phyloP scores from a whole-genome alignment of 2,888 invertebrate genomes.

The Ischnura elegans region DNA sequence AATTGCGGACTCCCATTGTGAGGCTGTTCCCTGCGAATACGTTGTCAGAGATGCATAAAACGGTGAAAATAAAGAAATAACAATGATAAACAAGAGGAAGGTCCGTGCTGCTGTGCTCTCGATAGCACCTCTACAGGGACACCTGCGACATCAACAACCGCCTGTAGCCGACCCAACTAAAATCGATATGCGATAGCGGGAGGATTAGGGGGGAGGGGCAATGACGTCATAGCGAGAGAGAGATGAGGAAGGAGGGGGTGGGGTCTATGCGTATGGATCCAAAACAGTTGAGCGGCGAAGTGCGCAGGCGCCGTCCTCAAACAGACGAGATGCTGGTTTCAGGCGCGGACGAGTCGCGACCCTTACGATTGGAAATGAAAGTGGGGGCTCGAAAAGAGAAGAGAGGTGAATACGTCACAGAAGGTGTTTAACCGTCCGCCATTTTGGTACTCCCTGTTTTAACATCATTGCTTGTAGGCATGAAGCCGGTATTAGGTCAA shows the following conservation, averaged over 20 bases:
- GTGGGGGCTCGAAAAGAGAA: too few relatives aligned
- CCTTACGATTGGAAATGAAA: too few relatives aligned
- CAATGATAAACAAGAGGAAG: too few relatives aligned
- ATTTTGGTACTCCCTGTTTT: too few relatives aligned
- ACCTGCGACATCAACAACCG: constrained; percentile 62
- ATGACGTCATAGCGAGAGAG: background rate
- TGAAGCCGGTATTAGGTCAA: too few relatives aligned
- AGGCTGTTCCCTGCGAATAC: background rate
- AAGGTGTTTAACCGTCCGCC: too few relatives aligned
- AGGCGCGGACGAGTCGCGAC: too few relatives aligned
- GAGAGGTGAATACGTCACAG: too few relatives aligned
- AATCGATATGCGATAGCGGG: constrained; percentile 39
- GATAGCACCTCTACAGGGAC: background rate
- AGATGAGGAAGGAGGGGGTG: background rate
- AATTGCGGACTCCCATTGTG: too few relatives aligned
- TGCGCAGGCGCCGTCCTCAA: constrained; percentile 30
- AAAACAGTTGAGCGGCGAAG: background rate
- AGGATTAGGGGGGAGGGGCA: background rate
- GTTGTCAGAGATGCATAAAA: constrained; percentile 44
- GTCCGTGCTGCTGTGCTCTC: background rate
- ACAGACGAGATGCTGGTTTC: too few relatives aligned
- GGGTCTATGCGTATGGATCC: constrained; percentile 42
- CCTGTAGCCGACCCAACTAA: constrained; percentile 16
- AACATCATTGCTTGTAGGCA: too few relatives aligned
- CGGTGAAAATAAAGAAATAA: background rate